Conservation (phyloP, 35 echinoderm and acorn worm species). For the Acanthaster planci region DNA sequence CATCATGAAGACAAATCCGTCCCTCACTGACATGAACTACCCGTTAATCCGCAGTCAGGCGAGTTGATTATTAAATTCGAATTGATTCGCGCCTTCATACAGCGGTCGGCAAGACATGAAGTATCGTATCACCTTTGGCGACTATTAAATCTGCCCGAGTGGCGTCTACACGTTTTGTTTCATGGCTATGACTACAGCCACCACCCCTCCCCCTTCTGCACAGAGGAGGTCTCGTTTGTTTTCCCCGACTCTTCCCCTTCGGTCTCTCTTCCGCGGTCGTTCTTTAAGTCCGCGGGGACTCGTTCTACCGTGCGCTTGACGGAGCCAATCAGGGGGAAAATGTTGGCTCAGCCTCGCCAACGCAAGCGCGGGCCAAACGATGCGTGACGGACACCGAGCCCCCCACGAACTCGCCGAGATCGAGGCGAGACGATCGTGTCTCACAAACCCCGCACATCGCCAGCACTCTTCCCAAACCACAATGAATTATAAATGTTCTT, state of each 20-base stretch:
- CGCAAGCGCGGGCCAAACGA: conserved; percentile 2
- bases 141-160: not conserved
- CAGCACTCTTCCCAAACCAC: too few relatives aligned
- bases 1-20: too few relatives aligned
- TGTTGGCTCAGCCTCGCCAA: conserved; percentile 18
- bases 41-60: too few relatives aligned
- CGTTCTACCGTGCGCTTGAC: not conserved
- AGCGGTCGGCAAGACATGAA: not conserved
- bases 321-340: conserved; percentile 27
- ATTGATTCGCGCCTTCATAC: too few relatives aligned
- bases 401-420: not conserved
- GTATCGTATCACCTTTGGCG: conserved; percentile 2
- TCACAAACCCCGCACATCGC: too few relatives aligned
- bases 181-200: not conserved
- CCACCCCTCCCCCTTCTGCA: not conserved
- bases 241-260: not conserved
- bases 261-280: too few relatives aligned
- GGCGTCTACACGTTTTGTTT: not conserved
- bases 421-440: not conserved
- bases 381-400: not conserved
- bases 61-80: too few relatives aligned
- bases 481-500: too few relatives aligned
- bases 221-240: not conserved
- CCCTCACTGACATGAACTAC: too few relatives aligned
- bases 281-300: not conserved